These are phyloP conservation scores for Helicoverpa zea DNA, from an alignment of 1,140 invertebrate species.

Conservation along the genomic window DNA sequence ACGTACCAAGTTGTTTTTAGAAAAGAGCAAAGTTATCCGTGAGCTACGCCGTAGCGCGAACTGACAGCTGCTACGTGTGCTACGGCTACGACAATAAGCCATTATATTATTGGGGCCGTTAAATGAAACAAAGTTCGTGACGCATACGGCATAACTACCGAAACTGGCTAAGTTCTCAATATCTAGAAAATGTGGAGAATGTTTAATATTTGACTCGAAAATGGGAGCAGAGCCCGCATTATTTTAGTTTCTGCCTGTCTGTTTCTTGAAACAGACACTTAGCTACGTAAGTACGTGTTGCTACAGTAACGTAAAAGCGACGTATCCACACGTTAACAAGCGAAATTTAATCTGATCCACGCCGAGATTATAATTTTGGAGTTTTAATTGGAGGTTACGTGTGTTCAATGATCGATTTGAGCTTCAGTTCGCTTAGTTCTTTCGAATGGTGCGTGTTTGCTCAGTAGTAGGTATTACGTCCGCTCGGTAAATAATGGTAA, in stretches of 20 bases:
- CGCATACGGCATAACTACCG: neutral
- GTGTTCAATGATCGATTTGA: constrained; percentile 20
- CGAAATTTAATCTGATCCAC: constrained; percentile 11
- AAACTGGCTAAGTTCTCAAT: constrained; percentile 18
- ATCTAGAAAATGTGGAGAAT: neutral
- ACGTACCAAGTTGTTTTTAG: constrained; percentile 36
- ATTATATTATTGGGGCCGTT: constrained; percentile 31
- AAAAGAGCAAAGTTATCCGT: constrained; percentile 23
- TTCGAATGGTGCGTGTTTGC: constrained; percentile 48
- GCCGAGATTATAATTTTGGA: constrained; percentile 2
- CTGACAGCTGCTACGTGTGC: constrained; percentile 48
- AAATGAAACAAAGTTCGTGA: constrained; percentile 31
- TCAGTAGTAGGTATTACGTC: constrained; percentile 66
- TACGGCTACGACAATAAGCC: constrained; percentile 46
- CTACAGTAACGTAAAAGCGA: constrained; percentile 7
- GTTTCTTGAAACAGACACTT: constrained; percentile 26
- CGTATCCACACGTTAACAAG: constrained; percentile 10
- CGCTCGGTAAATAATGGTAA: constrained; percentile 76
- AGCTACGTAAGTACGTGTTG: neutral
- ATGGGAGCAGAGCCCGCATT: constrained; percentile 7
- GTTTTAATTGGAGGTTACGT: constrained; percentile 26
- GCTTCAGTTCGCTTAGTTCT: constrained; percentile 25
- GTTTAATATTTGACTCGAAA: constrained; percentile 17
- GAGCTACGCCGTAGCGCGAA: constrained; percentile 33
- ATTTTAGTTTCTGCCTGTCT: neutral